Percentiles rank a stretch among this genome's conserved stretches.
These are phyloP conservation scores for Aythya baeri DNA, from an alignment of 2,113 vertebrate genomes.

Conservation along the genomic window DNA sequence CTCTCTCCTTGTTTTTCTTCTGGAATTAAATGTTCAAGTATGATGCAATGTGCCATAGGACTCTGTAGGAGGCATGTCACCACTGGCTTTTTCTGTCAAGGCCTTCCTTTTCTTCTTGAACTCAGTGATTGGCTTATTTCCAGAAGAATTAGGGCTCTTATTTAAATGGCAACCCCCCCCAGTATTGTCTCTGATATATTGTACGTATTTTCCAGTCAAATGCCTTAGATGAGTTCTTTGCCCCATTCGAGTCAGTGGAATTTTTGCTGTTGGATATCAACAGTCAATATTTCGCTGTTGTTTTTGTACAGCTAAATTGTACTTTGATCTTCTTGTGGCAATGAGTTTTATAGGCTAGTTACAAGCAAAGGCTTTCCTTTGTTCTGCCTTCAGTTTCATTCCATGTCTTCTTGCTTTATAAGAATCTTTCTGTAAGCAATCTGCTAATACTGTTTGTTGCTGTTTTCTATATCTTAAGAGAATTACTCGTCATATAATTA, in stretches of 20 bases:
- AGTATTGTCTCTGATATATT: background rate
- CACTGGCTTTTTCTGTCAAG: background rate
- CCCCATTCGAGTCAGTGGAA: background rate
- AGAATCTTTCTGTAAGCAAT: background rate
- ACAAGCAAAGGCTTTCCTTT: background rate
- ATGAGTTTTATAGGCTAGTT: background rate
- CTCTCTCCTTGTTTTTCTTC: background rate
- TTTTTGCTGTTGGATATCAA: conserved; percentile 4
- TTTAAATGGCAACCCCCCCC: background rate
- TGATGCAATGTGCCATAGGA: background rate
- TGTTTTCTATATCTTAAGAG: background rate
- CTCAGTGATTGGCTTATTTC: background rate
- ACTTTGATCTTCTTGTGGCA: background rate
- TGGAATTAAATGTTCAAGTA: background rate
- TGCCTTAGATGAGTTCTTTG: background rate
- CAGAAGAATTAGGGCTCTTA: background rate
- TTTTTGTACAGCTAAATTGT: background rate
- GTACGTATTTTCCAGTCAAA: background rate
- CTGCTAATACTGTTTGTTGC: background rate
- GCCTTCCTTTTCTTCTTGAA: background rate
- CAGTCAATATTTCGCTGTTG: background rate
- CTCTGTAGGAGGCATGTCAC: background rate
- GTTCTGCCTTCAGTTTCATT: background rate
- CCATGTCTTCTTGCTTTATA: background rate
- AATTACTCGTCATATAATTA: background rate